Conservation (phyloP, 2,797 vertebrate genomes). For the Geotria australis region DNA sequence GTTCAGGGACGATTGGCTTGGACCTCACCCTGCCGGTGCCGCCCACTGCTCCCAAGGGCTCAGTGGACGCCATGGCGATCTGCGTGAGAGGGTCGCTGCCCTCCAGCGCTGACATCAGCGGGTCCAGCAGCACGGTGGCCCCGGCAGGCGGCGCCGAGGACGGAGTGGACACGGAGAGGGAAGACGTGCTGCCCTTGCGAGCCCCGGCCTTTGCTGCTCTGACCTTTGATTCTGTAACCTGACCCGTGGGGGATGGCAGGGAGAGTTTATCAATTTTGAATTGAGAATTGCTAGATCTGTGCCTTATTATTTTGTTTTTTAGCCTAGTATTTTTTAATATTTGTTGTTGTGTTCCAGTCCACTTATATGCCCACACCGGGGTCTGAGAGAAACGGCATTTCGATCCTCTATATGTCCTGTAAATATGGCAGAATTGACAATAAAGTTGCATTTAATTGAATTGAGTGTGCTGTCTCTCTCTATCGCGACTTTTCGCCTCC, state of each 20-base stretch:
- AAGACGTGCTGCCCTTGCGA: constrained; percentile 56
- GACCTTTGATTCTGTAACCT: constrained; percentile 62
- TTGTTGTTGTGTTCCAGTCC: neutral
- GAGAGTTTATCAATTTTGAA: neutral
- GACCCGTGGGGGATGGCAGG: neutral
- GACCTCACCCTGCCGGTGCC: neutral
- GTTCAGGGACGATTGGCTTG: neutral
- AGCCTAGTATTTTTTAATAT: neutral
- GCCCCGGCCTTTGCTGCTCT: constrained; percentile 41
- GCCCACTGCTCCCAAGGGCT: neutral
- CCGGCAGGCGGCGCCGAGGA: constrained; percentile 3
- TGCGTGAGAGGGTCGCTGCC: constrained; percentile 67
- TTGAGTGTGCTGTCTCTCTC: too few relatives aligned
- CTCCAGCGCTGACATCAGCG: constrained; percentile 59
- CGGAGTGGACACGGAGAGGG: constrained; percentile 50
- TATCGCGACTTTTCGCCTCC: too few relatives aligned
- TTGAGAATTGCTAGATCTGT: neutral
- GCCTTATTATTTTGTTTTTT: neutral
- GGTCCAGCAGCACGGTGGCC: constrained; percentile 17
- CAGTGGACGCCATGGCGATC: constrained; percentile 22
- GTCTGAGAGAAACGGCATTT: too few relatives aligned
- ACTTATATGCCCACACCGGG: too few relatives aligned
- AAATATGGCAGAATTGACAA: too few relatives aligned
- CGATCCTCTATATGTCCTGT: too few relatives aligned
- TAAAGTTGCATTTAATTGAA: too few relatives aligned